These are phyloP conservation scores for Trichogramma dendrolimi DNA, from an alignment of 2,888 invertebrate genomes.

Conservation along the genomic window DNA sequence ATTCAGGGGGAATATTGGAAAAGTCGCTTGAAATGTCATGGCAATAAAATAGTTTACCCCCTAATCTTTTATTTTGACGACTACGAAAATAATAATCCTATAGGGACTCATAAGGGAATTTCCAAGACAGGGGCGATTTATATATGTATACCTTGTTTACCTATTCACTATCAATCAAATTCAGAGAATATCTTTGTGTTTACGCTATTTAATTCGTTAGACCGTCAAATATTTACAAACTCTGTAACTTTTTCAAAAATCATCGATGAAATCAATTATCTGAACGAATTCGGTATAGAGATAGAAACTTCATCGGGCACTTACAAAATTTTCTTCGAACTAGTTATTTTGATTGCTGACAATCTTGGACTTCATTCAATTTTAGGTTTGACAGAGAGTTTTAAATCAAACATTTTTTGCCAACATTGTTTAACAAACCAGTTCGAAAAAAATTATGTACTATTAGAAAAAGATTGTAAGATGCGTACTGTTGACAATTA, in stretches of 20 bases:
- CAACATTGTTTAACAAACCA: conserved; percentile 2
- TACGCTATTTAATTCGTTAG: conserved; percentile 29
- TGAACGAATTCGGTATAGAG: conserved; percentile 22
- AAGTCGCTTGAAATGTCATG: too few species aligned
- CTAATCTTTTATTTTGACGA: conserved; percentile 31
- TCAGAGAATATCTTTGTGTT: conserved; percentile 30
- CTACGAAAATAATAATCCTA: conserved; percentile 32
- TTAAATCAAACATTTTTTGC: conserved; percentile 1
- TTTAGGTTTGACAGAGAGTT: conserved; percentile 1
- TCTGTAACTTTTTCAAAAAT: conserved; percentile 25
- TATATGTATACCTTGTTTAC: conserved; percentile 25
- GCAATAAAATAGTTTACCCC: conserved; percentile 29
- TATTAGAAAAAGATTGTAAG: conserved; percentile 18
- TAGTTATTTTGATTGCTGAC: conserved; percentile 27
- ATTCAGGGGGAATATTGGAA: not conserved
- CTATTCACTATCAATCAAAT: conserved; percentile 24
- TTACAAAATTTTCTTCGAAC: conserved; percentile 22
- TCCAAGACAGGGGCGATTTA: conserved; percentile 32
- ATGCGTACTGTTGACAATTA: conserved; percentile 24
- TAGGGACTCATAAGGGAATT: conserved; percentile 31
- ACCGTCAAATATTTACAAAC: conserved; percentile 25
- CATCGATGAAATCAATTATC: conserved; percentile 26
- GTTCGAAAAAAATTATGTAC: not conserved
- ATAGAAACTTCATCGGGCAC: conserved; percentile 2
- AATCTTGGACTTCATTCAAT: conserved; percentile 13